phyloP scores from a whole-genome alignment of 2,113 vertebrate genomes.

The Solenodon paradoxus region DNA sequence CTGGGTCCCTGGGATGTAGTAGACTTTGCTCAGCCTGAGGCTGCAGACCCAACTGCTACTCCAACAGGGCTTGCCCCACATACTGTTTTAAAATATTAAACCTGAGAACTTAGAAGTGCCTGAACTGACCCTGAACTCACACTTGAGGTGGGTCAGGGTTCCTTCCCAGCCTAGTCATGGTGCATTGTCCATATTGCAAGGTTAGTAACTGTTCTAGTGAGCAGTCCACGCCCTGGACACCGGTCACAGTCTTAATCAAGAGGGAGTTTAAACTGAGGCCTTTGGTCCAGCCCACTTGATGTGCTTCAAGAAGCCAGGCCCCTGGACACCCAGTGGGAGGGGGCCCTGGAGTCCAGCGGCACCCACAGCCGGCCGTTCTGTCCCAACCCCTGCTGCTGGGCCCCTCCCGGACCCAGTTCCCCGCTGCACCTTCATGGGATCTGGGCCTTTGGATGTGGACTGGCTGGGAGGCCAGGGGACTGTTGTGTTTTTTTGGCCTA shows the following conservation, averaged over 20 bases:
- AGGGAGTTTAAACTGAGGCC: background rate
- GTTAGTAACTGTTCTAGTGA: too few species aligned
- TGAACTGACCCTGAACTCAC: background rate
- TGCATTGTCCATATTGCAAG: background rate
- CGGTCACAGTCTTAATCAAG: accelerated
- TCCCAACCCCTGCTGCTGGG: too few species aligned
- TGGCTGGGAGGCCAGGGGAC: too few species aligned
- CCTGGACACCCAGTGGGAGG: accelerated
- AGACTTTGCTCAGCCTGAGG: too few species aligned
- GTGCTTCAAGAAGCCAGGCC: background rate
- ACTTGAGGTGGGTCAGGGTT: accelerated
- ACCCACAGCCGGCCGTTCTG: too few species aligned
- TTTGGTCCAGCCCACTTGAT: background rate
- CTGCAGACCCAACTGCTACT: too few species aligned
- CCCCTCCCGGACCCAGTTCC: too few species aligned
- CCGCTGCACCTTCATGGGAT: too few species aligned
- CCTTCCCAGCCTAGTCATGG: accelerated
- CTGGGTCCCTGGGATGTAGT: too few species aligned
- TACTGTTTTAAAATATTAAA: background rate
- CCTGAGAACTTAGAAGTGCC: background rate
- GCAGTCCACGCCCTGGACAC: accelerated
- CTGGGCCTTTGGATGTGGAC: too few species aligned
- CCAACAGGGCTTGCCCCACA: too few species aligned
- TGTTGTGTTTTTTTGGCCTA: too few species aligned
- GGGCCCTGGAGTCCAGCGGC: background rate